phyloP scores from a whole-genome alignment of 2,888 invertebrate species.

The Agrotis ipsilon region DNA sequence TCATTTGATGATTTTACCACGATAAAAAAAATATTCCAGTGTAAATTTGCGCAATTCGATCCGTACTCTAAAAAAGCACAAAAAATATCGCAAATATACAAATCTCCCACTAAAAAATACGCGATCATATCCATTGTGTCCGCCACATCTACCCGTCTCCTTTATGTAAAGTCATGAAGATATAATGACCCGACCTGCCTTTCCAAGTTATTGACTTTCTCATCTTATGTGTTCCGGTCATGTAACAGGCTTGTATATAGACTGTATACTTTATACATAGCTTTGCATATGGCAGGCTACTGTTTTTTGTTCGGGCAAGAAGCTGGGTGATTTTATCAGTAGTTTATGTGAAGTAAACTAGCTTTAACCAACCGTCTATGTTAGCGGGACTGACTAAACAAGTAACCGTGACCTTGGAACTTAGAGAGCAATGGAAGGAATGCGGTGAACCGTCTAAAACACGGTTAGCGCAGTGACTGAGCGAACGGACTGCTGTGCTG shows the following conservation, averaged over 20 bases:
- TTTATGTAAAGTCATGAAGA: constrained; percentile 47
- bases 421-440: no score
- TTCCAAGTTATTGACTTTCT: constrained; percentile 63
- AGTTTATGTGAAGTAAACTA: no score
- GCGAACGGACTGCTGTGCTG: no score
- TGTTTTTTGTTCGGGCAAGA: constrained; percentile 9
- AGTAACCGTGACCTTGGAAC: no score
- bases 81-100: neutral
- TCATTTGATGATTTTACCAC: no score
- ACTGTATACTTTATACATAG: constrained; percentile 7
- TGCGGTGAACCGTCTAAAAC: no score
- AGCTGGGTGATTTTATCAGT: neutral
- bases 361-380: no score
- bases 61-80: neutral
- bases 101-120: constrained; percentile 22
- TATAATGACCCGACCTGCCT: constrained; percentile 58
- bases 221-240: constrained; percentile 54
- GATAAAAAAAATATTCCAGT: no score
- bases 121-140: constrained; percentile 27
- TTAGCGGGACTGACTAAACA: no score
- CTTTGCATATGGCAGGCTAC: constrained; percentile 31
- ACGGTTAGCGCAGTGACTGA: no score
- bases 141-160: constrained; percentile 18
- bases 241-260: constrained; percentile 43
- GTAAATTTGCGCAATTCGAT: no score